A percentile compares a stretch with the other conserved stretches of the same genome.
Evolutionary conservation across 2,888 invertebrate genomes (phyloP).

Genomic region (Deilephila elpenor): DNA sequence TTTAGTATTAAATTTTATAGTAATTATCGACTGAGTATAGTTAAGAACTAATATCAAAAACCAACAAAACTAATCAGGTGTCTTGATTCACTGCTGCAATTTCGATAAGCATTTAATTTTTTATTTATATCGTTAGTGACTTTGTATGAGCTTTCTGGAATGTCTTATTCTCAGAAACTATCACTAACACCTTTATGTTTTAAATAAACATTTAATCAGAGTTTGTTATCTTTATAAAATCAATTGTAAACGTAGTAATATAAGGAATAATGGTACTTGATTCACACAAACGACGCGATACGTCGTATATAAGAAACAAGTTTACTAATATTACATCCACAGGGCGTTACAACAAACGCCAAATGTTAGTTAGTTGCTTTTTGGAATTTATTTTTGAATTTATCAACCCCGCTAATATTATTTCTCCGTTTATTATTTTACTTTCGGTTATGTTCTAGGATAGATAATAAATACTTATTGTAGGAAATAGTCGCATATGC

Average conservation of each 20-base stretch:
- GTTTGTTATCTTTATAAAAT: constrained; percentile 24
- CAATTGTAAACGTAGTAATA: constrained; percentile 18
- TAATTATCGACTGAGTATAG: constrained; percentile 79
- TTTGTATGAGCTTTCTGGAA: constrained; percentile 25
- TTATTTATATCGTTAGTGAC: constrained; percentile 45
- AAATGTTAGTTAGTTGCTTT: not conserved
- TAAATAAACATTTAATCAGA: constrained; percentile 26
- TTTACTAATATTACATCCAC: not conserved
- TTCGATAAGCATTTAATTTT: constrained; percentile 79
- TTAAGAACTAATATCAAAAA: constrained; percentile 63
- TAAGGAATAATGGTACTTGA: constrained; percentile 21
- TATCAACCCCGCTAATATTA: not conserved
- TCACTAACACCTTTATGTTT: constrained; percentile 4
- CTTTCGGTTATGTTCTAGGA: not conserved
- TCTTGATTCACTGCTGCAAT: constrained; percentile 64
- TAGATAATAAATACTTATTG: not conserved
- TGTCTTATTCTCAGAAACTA: constrained; percentile 26
- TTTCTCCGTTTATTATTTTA: not conserved
- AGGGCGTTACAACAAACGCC: not conserved
- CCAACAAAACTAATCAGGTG: constrained; percentile 54
- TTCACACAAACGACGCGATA: constrained; percentile 26
- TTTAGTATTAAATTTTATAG: constrained; percentile 67
- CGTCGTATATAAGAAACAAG: constrained; percentile 12
- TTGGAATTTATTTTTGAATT: not conserved
- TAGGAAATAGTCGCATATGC: constrained; percentile 10